These are phyloP conservation scores for Epinotia brunnichana DNA, from an alignment of 2,888 invertebrate species.

Conservation along the genomic window DNA sequence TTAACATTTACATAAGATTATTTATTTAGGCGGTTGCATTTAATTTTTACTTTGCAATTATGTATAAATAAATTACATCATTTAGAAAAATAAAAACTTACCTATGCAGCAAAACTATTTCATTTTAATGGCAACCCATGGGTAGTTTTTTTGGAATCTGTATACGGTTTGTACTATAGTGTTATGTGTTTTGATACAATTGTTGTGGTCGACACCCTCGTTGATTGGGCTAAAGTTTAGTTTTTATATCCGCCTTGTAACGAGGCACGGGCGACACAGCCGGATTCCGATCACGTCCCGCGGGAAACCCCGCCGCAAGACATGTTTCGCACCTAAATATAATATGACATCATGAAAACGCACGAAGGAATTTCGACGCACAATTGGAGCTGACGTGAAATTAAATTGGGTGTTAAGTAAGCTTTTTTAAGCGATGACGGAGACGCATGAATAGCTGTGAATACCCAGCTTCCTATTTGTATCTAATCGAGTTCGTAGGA, in stretches of 20 bases:
- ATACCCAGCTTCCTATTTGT: neutral
- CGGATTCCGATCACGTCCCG: constrained; percentile 67
- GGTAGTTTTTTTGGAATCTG: too few species aligned
- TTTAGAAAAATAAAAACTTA: too few species aligned
- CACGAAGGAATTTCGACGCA: constrained; percentile 52
- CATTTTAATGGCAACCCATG: too few species aligned
- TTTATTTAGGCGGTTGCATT: too few species aligned
- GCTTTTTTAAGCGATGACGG: constrained; percentile 36
- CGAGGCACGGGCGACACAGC: constrained; percentile 38
- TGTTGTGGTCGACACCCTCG: neutral
- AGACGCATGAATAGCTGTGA: neutral
- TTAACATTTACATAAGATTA: too few species aligned
- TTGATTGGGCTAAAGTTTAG: constrained; percentile 22
- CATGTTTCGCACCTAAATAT: constrained; percentile 67
- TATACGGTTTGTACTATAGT: too few species aligned
- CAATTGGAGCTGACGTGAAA: constrained; percentile 53
- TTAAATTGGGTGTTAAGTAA: constrained; percentile 52
- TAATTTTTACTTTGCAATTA: too few species aligned
- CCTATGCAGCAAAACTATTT: too few species aligned
- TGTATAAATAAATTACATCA: too few species aligned
- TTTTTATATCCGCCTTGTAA: constrained; percentile 38
- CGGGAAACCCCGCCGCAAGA: constrained; percentile 69
- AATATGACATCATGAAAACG: constrained; percentile 66
- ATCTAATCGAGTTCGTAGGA: neutral
- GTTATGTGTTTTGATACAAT: too few species aligned